These are phyloP conservation scores for Tachycineta bicolor DNA, from an alignment of 2,113 vertebrate species.

Conservation along the genomic window DNA sequence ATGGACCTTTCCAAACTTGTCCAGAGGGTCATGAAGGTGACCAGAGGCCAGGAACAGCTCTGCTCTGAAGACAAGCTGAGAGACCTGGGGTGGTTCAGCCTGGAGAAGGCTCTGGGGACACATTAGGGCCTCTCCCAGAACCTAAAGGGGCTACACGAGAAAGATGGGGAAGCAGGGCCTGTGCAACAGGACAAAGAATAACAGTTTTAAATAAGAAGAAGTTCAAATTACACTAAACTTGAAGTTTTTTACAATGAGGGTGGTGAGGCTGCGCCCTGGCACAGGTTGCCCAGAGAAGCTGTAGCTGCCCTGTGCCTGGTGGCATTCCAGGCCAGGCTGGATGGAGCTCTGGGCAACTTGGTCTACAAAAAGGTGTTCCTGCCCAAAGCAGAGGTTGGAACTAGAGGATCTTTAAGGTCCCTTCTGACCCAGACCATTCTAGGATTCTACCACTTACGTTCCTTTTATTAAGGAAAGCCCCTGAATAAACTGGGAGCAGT, in stretches of 20 bases:
- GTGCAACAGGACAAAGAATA: neutral
- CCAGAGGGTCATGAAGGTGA: neutral
- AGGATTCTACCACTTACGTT: neutral
- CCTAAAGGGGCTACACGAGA: rapidly evolving
- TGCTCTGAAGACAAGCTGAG: neutral
- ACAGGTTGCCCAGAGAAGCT: neutral
- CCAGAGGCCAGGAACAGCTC: neutral
- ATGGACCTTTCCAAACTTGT: neutral
- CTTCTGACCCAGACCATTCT: neutral
- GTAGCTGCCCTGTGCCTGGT: no score
- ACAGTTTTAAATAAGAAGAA: neutral
- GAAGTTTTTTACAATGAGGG: neutral
- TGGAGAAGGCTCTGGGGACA: neutral
- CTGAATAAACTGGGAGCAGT: neutral
- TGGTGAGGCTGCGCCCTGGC: neutral
- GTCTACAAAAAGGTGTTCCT: rapidly evolving
- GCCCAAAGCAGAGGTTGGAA: neutral
- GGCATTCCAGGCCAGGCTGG: neutral
- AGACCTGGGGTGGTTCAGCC: neutral
- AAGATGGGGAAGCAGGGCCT: neutral
- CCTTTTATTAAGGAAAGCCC: neutral
- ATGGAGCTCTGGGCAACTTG: no score
- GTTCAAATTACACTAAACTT: neutral
- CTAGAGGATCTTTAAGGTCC: neutral
- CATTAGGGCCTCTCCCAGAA: neutral